Percentiles rank a stretch among this genome's conserved stretches.
Evolutionary conservation across 2,797 vertebrate species (phyloP).

Genomic region (Acrossocheilus wenchowensis): DNA sequence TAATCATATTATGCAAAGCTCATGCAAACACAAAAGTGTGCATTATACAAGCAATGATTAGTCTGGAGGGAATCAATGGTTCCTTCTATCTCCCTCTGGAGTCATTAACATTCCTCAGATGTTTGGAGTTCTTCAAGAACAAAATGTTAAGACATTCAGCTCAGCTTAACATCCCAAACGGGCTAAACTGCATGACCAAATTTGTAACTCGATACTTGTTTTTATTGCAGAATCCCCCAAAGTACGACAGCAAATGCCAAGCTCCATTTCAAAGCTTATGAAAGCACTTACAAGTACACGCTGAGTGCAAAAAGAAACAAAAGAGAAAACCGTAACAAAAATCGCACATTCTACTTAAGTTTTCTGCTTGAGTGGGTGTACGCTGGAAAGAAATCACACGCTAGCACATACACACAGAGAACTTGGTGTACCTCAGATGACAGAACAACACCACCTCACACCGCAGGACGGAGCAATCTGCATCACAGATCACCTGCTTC

Average conservation of each 20-base stretch:
- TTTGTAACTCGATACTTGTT: conserved; percentile 18
- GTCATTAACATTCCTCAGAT: conserved; percentile 81
- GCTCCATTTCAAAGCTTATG: conserved; percentile 11
- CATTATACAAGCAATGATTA: conserved; percentile 46
- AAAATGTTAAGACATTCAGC: conserved; percentile 69
- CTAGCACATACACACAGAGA: neutral
- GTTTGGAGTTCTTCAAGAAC: conserved; percentile 68
- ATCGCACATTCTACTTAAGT: neutral
- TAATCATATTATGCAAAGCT: conserved; percentile 23
- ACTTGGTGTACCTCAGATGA: conserved; percentile 25
- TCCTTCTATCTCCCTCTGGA: conserved; percentile 63
- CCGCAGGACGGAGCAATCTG: conserved; percentile 32
- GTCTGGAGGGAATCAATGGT: conserved; percentile 47
- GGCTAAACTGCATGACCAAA: conserved; percentile 8
- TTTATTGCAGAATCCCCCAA: conserved; percentile 18
- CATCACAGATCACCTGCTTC: conserved; percentile 46
- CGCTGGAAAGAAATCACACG: neutral
- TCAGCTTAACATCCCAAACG: conserved; percentile 12
- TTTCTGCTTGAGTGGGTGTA: conserved; percentile 36
- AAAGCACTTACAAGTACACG: neutral
- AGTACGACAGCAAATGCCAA: neutral
- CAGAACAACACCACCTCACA: conserved; percentile 42
- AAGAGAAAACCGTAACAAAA: conserved; percentile 17
- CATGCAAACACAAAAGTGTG: conserved; percentile 56
- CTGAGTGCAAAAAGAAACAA: conserved; percentile 5